phyloP scores from a whole-genome alignment of 2,888 invertebrate species.

The Pachycephus smyrnensis region DNA sequence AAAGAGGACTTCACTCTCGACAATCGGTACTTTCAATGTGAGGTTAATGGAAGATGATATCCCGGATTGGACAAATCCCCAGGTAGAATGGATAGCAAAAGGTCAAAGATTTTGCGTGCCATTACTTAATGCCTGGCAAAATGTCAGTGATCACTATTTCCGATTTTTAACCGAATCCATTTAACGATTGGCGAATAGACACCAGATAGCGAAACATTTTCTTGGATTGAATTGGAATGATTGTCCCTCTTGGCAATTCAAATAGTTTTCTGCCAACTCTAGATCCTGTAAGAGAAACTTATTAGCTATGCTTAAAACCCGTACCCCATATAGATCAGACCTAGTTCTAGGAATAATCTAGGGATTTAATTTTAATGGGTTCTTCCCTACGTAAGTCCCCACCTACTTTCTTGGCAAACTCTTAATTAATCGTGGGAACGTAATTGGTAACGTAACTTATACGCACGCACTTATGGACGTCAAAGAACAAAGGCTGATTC shows the following conservation, averaged over 20 bases:
- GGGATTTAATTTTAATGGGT: background rate
- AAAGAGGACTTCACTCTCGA: background rate
- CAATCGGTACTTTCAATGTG: background rate
- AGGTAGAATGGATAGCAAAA: background rate
- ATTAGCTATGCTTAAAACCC: background rate
- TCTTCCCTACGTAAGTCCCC: background rate
- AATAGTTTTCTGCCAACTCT: background rate
- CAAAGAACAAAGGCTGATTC: background rate
- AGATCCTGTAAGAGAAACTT: background rate
- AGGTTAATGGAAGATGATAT: background rate
- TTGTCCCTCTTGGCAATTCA: background rate
- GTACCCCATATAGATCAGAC: background rate
- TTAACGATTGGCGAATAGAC: background rate
- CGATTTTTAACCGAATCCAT: background rate
- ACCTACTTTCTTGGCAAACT: slow-evolving; percentile 1
- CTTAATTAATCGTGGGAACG: slow-evolving; percentile 32
- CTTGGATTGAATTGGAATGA: background rate
- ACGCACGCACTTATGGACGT: background rate
- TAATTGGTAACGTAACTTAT: slow-evolving; percentile 21
- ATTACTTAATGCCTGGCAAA: background rate
- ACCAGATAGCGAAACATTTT: background rate
- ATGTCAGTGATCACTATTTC: background rate
- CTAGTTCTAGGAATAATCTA: background rate
- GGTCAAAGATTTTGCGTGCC: background rate
- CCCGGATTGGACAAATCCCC: background rate